phyloP scores from a whole-genome alignment of 2,113 vertebrate species.

The Sinocyclocheilus anshuiensis region DNA sequence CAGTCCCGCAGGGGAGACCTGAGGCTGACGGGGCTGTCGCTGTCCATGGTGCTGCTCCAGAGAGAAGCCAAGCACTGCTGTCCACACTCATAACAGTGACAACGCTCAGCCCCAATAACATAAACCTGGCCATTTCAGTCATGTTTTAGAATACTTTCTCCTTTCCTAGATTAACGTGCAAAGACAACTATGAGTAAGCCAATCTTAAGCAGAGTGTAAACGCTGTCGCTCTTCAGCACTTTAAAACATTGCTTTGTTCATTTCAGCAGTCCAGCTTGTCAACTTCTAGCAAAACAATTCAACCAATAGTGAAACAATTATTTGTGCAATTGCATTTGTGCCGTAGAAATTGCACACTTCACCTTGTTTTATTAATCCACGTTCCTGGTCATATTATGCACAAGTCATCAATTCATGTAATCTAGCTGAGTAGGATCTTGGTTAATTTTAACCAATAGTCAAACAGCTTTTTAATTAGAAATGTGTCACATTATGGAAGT shows the following conservation, averaged over 20 bases:
- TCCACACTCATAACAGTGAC: background rate
- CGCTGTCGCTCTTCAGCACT: background rate
- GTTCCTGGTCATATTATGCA: background rate
- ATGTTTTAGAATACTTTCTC: background rate
- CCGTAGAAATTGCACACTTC: background rate
- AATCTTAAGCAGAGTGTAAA: background rate
- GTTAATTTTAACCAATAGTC: background rate
- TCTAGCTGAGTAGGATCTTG: background rate
- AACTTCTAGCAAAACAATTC: background rate
- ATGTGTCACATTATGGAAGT: background rate
- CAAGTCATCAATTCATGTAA: background rate
- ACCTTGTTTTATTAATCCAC: background rate
- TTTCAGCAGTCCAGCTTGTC: background rate
- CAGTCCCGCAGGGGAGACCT: background rate
- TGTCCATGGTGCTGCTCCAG: constrained; percentile 71
- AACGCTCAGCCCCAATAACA: background rate
- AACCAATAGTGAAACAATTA: too few relatives aligned
- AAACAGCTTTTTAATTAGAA: background rate
- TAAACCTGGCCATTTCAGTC: background rate
- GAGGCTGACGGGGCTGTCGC: constrained; percentile 45
- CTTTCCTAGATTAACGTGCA: background rate
- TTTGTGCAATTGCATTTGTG: background rate
- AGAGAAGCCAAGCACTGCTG: constrained; percentile 22
- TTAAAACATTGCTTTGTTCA: background rate
- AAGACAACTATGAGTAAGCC: background rate